Base-by-base conservation (phyloP, 2,113 vertebrate genomes). In the Microtus oregoni region DNA sequence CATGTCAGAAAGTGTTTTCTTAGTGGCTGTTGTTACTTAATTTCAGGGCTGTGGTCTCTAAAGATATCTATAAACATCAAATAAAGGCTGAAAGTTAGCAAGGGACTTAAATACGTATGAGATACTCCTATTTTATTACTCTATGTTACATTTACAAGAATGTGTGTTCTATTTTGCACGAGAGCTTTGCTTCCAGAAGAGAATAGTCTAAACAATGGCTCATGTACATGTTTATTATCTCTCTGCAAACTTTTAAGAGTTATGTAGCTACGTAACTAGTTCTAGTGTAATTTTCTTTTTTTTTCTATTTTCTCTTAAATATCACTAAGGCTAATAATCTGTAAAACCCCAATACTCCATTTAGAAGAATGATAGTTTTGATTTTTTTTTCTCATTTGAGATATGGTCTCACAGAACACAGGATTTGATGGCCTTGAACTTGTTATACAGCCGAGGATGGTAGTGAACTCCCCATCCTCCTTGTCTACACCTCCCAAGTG, bases 291-390 rank as follows among this genome's bases (percentile, higher is more conserved):
- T 90, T 93, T 87, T 30, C 44, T 52, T 52, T n/a, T n/a, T 82
- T n/a, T n/a, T 82, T 88, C 47, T 91, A 58, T 91, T 90, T 94
- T 94, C 70, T 92, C 65, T 63, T 96, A 94, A 90, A 50, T 38
- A 41, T 91, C 85, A 95, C n/a, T 79, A 65, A 89, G 47, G 58
- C 78, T 97, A 92, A 86, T 91, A 55, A 91, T 96, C 61, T 91
- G 8, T 67, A 67, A 92, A 91, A 86, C 17, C 14, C 61, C 75
- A 83, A 83, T 89, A 28, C n/a, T 94, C 0, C 26, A 77, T 22
- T 92, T 96, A 89, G 86, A 95, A 89, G 86, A 95, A 77, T 87
- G 41, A 55, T 92, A 79, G 47, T 70, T 91, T 95, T 92, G 61
- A 95, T 44, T 96, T 87, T 93, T n/a, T 61, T 90, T 81, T 14